A percentile compares a stretch with the other conserved stretches of the same genome.
phyloP scores from a whole-genome alignment of 1,140 invertebrate genomes.

The Branchinecta lynchi region DNA sequence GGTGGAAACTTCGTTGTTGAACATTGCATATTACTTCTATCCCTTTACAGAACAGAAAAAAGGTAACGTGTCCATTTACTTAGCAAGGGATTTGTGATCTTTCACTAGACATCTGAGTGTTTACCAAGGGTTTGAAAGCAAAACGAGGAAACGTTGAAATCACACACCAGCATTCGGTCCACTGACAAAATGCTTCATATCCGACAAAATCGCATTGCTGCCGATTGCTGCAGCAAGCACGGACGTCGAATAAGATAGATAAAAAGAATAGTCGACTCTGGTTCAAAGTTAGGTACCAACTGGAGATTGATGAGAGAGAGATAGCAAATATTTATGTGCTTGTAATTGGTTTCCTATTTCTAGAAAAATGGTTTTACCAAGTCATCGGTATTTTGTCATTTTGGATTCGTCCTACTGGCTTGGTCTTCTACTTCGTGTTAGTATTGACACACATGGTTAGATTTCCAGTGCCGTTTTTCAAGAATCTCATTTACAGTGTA shows the following conservation, averaged over 20 bases:
- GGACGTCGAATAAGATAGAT: too few species aligned
- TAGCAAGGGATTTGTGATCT: too few species aligned
- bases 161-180: too few species aligned
- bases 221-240: too few species aligned
- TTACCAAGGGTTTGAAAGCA: too few species aligned
- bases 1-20: background rate
- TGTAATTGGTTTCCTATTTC: background rate
- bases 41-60: background rate
- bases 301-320: too few species aligned
- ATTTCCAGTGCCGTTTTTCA: background rate
- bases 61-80: background rate
- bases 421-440: background rate
- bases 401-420: background rate
- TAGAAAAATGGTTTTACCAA: background rate
- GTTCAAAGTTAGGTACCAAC: too few species aligned
- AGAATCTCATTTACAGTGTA: background rate
- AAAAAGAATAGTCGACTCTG: too few species aligned
- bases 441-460: background rate
- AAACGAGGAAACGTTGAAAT: too few species aligned
- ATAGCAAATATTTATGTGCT: background rate
- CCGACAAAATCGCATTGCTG: too few species aligned
- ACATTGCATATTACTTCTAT: conserved; percentile 11
- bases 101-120: too few species aligned
- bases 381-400: background rate
- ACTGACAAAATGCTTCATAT: too few species aligned